Conservation (phyloP, 2,888 invertebrate genomes). For the Mellilla xanthometata region DNA sequence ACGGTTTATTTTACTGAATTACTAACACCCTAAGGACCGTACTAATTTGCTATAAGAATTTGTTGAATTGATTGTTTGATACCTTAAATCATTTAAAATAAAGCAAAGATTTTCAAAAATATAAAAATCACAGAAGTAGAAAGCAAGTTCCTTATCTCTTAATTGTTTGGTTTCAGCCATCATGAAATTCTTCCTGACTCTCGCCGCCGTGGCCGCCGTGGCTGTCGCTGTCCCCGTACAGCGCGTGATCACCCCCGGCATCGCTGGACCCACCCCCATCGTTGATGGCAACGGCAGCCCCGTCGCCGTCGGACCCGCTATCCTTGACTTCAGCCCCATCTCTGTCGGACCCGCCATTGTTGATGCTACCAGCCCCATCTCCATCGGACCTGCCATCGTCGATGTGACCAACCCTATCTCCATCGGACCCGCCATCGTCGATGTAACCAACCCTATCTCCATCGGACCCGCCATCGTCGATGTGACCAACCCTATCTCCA, state of each 20-base stretch:
- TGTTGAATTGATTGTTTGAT: too few species aligned
- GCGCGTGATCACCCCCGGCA: constrained; percentile 26
- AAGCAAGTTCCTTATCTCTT: neutral
- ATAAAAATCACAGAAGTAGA: too few species aligned
- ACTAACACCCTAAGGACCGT: too few species aligned
- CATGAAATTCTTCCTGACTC: constrained; percentile 27
- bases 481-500: neutral
- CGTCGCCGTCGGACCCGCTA: constrained; percentile 30
- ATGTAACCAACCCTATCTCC: constrained; percentile 29
- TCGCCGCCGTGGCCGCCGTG: constrained; percentile 30
- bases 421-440: constrained; percentile 29
- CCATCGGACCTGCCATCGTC: constrained; percentile 19
- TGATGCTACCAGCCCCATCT: constrained; percentile 15
- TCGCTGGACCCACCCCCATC: constrained; percentile 27
- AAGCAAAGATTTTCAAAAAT: too few species aligned
- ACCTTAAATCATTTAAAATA: too few species aligned
- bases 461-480: constrained; percentile 27
- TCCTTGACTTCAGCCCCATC: constrained; percentile 23
- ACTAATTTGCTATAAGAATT: too few species aligned
- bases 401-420: constrained; percentile 20
- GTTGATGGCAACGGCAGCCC: constrained; percentile 16
- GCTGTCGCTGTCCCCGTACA: constrained; percentile 27
- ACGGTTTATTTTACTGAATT: too few species aligned
- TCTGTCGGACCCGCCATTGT: constrained; percentile 19
- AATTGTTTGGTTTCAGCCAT: constrained; percentile 16